These are phyloP conservation scores for Megalurothrips usitatus DNA, from an alignment of 2,888 invertebrate species.

Conservation along the genomic window DNA sequence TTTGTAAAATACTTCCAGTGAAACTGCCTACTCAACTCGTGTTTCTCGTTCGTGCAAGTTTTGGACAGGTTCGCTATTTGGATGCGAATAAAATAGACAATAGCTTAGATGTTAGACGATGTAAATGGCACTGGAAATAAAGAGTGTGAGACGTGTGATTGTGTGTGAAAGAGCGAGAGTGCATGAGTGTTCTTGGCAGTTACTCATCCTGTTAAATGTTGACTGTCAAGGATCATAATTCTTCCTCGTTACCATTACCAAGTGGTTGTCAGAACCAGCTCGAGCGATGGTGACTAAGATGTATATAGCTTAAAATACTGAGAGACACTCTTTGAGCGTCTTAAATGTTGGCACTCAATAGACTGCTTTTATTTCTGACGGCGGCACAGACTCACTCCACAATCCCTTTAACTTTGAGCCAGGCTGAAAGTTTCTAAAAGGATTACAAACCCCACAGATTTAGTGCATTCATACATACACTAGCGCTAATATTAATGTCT, in stretches of 20 bases:
- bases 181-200: not conserved
- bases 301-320: constrained; percentile 1
- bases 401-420: not conserved
- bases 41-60: constrained; percentile 16
- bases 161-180: constrained; percentile 19
- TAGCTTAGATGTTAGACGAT: constrained; percentile 13
- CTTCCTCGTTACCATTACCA: constrained; percentile 15
- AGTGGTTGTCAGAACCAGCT: not conserved
- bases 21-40: constrained; percentile 18
- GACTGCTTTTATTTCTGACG: constrained; percentile 1
- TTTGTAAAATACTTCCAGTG: constrained; percentile 23
- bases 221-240: constrained; percentile 12
- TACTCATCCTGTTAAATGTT: not conserved
- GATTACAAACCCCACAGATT: not conserved
- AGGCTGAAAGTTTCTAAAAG: not conserved
- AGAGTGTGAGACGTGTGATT: constrained; percentile 3
- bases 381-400: not conserved
- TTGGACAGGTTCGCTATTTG: constrained; percentile 19
- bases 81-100: constrained; percentile 19
- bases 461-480: not conserved
- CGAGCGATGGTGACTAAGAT: not conserved
- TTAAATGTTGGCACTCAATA: constrained; percentile 3
- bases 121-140: not conserved
- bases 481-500: constrained; percentile 8
- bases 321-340: not conserved